Percentiles rank a stretch among this genome's conserved stretches.
Conservation (phyloP, 1,140 invertebrate genomes). For the Drosophila fuyamai region DNA sequence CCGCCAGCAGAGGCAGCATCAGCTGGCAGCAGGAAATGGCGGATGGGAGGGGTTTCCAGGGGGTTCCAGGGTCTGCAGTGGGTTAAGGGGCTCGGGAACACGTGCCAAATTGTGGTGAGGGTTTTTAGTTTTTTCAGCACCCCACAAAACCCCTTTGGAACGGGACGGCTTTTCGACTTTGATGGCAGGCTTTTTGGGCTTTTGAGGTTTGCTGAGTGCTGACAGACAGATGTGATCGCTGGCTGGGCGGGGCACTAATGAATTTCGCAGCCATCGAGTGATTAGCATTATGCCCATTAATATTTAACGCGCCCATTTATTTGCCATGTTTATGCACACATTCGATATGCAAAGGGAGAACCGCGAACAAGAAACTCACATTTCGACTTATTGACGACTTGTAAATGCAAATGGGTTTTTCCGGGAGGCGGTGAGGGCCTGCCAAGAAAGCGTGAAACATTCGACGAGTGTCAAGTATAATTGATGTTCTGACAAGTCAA, state of each 20-base stretch:
- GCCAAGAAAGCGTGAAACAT: slow-evolving; percentile 20
- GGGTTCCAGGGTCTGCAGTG: not conserved
- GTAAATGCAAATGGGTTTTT: slow-evolving; percentile 66
- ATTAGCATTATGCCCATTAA: slow-evolving; percentile 74
- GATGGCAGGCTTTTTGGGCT: slow-evolving; percentile 34
- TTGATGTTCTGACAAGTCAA: slow-evolving; percentile 77
- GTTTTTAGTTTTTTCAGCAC: slow-evolving; percentile 36
- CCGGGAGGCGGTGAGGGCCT: not conserved
- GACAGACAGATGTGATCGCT: slow-evolving; percentile 60
- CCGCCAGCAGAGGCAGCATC: slow-evolving; percentile 33
- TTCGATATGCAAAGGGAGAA: slow-evolving; percentile 53
- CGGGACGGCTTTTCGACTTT: slow-evolving; percentile 26
- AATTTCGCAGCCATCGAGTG: slow-evolving; percentile 73
- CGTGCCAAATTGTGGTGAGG: slow-evolving; percentile 43
- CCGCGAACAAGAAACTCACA: slow-evolving; percentile 55
- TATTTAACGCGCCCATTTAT: slow-evolving; percentile 74
- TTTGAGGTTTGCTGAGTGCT: slow-evolving; percentile 49
- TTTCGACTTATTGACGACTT: slow-evolving; percentile 55
- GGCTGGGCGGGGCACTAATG: slow-evolving; percentile 50
- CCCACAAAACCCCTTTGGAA: slow-evolving; percentile 7
- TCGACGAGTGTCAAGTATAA: slow-evolving; percentile 64
- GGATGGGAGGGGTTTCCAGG: not conserved
- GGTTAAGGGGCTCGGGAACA: slow-evolving; percentile 21
- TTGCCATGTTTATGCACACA: slow-evolving; percentile 52
- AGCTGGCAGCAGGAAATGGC: slow-evolving; percentile 22